Conservation (phyloP, 2,888 invertebrate genomes). For the Dendrolimus pini region DNA sequence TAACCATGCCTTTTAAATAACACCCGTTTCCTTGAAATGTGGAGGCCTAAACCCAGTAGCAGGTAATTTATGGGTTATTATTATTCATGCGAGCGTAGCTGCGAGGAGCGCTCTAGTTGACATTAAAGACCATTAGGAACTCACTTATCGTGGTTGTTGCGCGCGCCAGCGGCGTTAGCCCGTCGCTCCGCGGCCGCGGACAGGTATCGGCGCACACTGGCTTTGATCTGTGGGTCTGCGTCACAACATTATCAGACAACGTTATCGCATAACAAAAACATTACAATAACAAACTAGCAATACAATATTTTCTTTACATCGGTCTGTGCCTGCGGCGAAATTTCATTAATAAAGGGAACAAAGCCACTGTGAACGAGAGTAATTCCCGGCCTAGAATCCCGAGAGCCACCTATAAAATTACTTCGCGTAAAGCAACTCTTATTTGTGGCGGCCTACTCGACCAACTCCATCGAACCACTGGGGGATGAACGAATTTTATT, state of each 20-base stretch:
- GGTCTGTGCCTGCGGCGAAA: conserved; percentile 16
- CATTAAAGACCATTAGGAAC: conserved; percentile 17
- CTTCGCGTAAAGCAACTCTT: conserved; percentile 44
- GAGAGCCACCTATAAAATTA: conserved; percentile 54
- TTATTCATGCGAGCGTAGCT: not conserved
- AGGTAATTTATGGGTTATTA: too few relatives aligned
- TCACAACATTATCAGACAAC: conserved; percentile 22
- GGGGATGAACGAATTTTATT: conserved; percentile 55
- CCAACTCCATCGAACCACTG: conserved; percentile 45
- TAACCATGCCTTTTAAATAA: too few relatives aligned
- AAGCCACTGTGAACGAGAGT: conserved; percentile 45
- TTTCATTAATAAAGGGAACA: conserved; percentile 48
- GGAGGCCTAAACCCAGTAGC: too few relatives aligned
- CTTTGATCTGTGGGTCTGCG: conserved; percentile 92
- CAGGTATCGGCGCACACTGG: conserved; percentile 83
- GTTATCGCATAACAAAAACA: conserved; percentile 9
- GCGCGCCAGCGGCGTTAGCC: conserved; percentile 41
- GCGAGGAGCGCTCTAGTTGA: conserved; percentile 1
- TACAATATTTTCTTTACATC: conserved; percentile 1
- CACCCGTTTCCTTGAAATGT: too few relatives aligned
- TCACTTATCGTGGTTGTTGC: conserved; percentile 65
- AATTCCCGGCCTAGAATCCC: conserved; percentile 41
- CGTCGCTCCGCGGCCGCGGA: conserved; percentile 74
- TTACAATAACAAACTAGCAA: not conserved
- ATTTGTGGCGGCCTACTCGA: conserved; percentile 52